phyloP scores from a whole-genome alignment of 2,888 invertebrate genomes.

The Eupithecia subfuscata region DNA sequence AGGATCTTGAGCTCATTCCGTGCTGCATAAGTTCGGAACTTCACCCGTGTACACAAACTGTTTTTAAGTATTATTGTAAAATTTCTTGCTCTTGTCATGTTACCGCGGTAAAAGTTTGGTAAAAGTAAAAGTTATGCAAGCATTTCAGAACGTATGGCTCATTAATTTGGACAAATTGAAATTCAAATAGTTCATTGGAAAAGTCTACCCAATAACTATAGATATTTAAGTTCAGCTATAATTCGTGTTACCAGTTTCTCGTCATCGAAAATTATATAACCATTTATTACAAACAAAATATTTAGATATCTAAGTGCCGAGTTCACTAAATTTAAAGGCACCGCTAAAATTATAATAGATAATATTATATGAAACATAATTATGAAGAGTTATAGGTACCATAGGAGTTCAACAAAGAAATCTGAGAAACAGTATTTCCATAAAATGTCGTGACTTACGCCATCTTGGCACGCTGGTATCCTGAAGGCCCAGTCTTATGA shows the following conservation, averaged over 20 bases:
- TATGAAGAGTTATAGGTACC: no score
- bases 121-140: neutral
- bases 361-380: no score
- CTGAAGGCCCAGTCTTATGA: conserved; percentile 42
- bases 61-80: neutral
- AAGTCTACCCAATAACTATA: neutral
- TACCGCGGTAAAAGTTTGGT: neutral
- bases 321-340: neutral
- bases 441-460: conserved; percentile 46
- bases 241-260: neutral
- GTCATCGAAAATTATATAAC: neutral
- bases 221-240: neutral
- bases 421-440: neutral
- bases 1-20: conserved; percentile 13
- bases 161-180: neutral
- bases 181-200: neutral
- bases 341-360: no score
- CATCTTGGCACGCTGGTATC: conserved; percentile 50
- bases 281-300: no score
- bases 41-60: neutral
- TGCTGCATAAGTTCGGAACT: conserved; percentile 15
- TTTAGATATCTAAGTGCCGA: neutral
- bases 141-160: neutral
- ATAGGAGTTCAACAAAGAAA: no score
- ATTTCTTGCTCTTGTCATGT: neutral